phyloP scores from a whole-genome alignment of 2,113 vertebrate species.

The Oryzias javanicus region DNA sequence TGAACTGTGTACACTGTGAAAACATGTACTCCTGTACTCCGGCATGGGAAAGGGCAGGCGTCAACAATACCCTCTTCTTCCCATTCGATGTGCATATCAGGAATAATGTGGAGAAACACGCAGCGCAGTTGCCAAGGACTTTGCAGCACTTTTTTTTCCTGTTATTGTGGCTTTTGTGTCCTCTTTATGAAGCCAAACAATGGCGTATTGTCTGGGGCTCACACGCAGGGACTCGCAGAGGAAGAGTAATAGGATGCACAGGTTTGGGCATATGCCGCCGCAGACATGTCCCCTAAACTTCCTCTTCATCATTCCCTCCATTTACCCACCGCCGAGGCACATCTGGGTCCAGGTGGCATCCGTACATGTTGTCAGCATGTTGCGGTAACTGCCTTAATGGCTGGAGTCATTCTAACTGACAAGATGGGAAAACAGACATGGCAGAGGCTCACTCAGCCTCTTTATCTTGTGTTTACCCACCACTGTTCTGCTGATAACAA shows the following conservation, averaged over 20 bases:
- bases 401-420: slow-evolving; percentile 66
- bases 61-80: slow-evolving; percentile 53
- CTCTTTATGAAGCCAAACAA: slow-evolving; percentile 59
- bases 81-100: slow-evolving; percentile 39
- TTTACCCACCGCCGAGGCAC: slow-evolving; percentile 60
- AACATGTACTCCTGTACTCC: slow-evolving; percentile 56
- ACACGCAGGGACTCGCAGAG: slow-evolving; percentile 34
- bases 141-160: slow-evolving; percentile 27
- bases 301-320: slow-evolving; percentile 55
- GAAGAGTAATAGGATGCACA: slow-evolving; percentile 56
- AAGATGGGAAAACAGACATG: slow-evolving; percentile 68
- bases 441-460: slow-evolving; percentile 60
- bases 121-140: slow-evolving; percentile 54
- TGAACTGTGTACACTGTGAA: slow-evolving; percentile 56
- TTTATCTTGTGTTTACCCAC: slow-evolving; percentile 72
- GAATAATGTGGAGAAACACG: slow-evolving; percentile 25
- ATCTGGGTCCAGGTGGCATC: slow-evolving; percentile 71
- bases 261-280: slow-evolving; percentile 63
- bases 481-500: slow-evolving; percentile 60
- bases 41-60: slow-evolving; percentile 51
- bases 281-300: slow-evolving; percentile 54
- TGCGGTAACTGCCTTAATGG: slow-evolving; percentile 64
- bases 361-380: slow-evolving; percentile 63
- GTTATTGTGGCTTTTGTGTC: slow-evolving; percentile 55
- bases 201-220: slow-evolving; percentile 53